Evolutionary conservation across 2,888 invertebrate species (phyloP), one percentile per base, ranked within the genome.

Genomic region (Lamellibrachia satsuma): DNA sequence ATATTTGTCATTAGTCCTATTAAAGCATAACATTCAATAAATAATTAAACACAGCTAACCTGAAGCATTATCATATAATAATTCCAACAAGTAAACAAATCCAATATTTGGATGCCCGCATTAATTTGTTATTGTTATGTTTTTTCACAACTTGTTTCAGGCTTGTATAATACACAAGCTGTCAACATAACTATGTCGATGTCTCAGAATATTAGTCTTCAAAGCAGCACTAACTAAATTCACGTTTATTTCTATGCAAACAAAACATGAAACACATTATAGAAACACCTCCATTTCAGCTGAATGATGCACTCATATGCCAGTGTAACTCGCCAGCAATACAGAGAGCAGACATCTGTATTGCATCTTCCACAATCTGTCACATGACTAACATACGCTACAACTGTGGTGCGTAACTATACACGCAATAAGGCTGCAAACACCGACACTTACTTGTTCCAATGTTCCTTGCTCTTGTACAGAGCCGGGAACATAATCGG

Each of bases 401-500:
- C 75, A 75, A 15, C 75, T 75, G 11, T 75, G 4, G 22, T 75
- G 75, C 60, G 4, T 75, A 11, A 75, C 15, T 39, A 39, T 39
- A 11, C 11, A 75, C 22, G 60, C 11, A 15, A 75, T 15, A 15
- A 75, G 4, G 15, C 22, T 22, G 4, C 4, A 22, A 11, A 15
- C 15, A 75, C 75, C 15, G 22, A 27, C 51, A 93, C 95, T 95
- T 95, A 96, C 96, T 99, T 99, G 97, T 99, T 99, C 99, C 99
- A 99, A 97, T 99, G 99, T 97, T 99, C 99, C 97, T 99, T 99
- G 97, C 99, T 99, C 96, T 99, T 98, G 97, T 99, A 99, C 96
- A 99, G 97, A 95, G 99, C 99, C 94, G 99, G 99, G 97, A 99
- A 99, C 99, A 99, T 99, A 95, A 99, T 99, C 95, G 99, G 99